Percentiles rank a stretch among this genome's conserved stretches.
Conservation (phyloP, 2,797 vertebrate genomes). For the Liasis olivaceus region DNA sequence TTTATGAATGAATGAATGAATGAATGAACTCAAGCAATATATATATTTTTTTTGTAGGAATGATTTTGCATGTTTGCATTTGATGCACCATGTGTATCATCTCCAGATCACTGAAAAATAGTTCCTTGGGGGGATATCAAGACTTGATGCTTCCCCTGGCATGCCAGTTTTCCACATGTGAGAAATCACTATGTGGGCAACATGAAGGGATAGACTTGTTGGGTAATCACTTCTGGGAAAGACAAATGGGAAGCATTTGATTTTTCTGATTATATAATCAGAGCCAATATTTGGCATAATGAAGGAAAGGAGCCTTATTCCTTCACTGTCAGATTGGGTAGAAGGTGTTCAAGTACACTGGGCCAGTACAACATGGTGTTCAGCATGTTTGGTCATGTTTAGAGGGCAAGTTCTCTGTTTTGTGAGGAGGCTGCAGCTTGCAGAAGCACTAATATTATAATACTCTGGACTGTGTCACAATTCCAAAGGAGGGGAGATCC, state of each 20-base stretch:
- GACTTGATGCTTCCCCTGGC: background rate
- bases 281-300: background rate
- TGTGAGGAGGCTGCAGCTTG: background rate
- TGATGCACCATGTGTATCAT: background rate
- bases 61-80: background rate
- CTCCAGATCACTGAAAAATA: background rate
- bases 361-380: background rate
- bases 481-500: constrained; percentile 29
- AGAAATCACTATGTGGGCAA: background rate
- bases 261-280: background rate
- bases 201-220: background rate
- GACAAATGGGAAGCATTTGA: background rate
- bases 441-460: constrained; percentile 13
- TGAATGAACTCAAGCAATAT: background rate
- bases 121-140: background rate
- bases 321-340: background rate
- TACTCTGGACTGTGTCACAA: background rate
- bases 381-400: background rate
- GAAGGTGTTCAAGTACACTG: background rate
- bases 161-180: background rate
- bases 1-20: background rate
- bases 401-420: background rate
- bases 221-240: background rate
- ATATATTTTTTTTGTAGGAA: background rate
- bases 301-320: background rate